Conservation (phyloP, 2,888 invertebrate species). For the Malthinus flaveolus region DNA sequence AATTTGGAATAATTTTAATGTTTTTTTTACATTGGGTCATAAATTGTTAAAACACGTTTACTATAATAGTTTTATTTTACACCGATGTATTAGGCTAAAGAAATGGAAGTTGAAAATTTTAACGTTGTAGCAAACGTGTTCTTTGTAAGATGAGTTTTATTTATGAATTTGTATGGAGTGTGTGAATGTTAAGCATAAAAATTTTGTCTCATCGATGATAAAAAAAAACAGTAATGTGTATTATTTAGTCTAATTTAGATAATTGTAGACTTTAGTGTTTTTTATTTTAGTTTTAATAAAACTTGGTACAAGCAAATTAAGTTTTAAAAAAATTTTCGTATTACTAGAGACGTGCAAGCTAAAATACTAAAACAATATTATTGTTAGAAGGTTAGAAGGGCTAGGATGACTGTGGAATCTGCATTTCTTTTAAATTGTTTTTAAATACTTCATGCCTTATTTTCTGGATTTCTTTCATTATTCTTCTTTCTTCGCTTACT, state of each 20-base stretch:
- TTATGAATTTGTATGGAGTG: background rate
- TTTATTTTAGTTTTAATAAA: constrained; percentile 7
- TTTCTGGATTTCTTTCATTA: too few relatives aligned
- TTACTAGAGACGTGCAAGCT: background rate
- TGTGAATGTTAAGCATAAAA: background rate
- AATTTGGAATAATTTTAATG: too few relatives aligned
- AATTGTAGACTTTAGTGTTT: constrained; percentile 1
- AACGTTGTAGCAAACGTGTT: too few relatives aligned
- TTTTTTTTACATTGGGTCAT: too few relatives aligned
- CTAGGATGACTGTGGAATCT: background rate
- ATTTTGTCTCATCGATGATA: constrained; percentile 1
- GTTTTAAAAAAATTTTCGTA: background rate
- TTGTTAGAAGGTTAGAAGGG: background rate
- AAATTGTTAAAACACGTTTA: too few relatives aligned
- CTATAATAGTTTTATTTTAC: too few relatives aligned
- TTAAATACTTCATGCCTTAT: too few relatives aligned
- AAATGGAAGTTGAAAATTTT: too few relatives aligned
- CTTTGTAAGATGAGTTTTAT: too few relatives aligned
- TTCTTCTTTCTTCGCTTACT: too few relatives aligned
- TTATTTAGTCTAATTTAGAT: constrained; percentile 1
- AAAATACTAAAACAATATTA: background rate
- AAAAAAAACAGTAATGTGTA: constrained; percentile 3
- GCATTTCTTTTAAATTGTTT: background rate
- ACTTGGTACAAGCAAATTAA: background rate
- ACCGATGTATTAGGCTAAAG: too few relatives aligned